phyloP scores from a whole-genome alignment of 1,140 invertebrate species.

The Pogonomyrmex californicus region DNA sequence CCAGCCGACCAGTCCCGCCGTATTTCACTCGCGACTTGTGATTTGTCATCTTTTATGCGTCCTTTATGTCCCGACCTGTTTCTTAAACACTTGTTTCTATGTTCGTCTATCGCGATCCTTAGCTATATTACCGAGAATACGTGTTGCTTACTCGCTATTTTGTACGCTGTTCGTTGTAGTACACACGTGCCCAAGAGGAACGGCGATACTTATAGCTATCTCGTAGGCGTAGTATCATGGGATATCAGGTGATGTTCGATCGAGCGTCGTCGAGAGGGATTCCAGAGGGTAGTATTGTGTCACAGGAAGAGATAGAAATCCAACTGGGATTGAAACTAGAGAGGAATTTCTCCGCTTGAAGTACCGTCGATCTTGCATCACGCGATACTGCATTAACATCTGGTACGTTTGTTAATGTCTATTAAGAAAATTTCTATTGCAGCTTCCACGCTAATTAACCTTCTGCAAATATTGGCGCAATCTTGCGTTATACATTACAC shows the following conservation, averaged over 20 bases:
- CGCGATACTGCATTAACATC: constrained; percentile 29
- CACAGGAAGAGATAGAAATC: constrained; percentile 42
- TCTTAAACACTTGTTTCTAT: constrained; percentile 50
- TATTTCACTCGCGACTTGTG: constrained; percentile 40
- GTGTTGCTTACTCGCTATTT: constrained; percentile 32
- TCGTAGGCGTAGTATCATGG: constrained; percentile 25
- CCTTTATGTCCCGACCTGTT: constrained; percentile 23
- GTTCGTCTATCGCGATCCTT: constrained; percentile 15
- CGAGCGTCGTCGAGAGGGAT: constrained; percentile 57
- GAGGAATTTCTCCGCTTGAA: constrained; percentile 59
- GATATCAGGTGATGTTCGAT: constrained; percentile 69
- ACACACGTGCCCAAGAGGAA: constrained; percentile 15
- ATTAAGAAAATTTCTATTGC: constrained; percentile 1
- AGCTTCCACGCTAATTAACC: constrained; percentile 16
- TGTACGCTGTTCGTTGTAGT: not conserved
- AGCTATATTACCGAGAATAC: not conserved
- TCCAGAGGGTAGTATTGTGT: constrained; percentile 47
- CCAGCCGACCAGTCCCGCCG: not conserved
- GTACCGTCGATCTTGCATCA: constrained; percentile 64
- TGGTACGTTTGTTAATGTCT: constrained; percentile 13
- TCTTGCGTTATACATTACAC: not conserved
- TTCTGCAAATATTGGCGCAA: not conserved
- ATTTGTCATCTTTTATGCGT: constrained; percentile 34
- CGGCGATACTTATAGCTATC: constrained; percentile 50
- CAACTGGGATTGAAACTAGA: constrained; percentile 41